Evolutionary conservation across 2,113 vertebrate species (phyloP).

Genomic region (Melanostigma gelatinosum): DNA sequence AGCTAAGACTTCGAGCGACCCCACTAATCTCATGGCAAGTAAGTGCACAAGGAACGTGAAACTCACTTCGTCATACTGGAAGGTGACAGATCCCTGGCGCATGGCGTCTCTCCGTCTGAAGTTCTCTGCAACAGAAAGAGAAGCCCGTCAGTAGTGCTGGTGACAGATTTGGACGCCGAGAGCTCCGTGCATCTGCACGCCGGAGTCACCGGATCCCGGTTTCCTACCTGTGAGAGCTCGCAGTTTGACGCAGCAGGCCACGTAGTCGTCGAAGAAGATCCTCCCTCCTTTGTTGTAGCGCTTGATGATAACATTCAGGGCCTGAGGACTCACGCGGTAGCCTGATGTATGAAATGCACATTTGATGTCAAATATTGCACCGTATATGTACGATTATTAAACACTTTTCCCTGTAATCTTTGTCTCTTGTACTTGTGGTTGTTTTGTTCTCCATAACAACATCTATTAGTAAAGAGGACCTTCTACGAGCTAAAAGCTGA

Average conservation of each 20-base stretch:
- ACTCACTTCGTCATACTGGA: constrained; percentile 92
- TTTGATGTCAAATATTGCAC: too few relatives aligned
- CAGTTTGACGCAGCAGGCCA: constrained; percentile 92
- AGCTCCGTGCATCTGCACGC: neutral
- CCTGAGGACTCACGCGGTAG: constrained; percentile 87
- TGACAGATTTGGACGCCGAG: neutral
- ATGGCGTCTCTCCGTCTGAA: constrained; percentile 89
- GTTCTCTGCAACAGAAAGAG: constrained; percentile 79
- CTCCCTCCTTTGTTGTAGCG: constrained; percentile 89
- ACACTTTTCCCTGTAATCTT: neutral
- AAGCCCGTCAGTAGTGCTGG: neutral
- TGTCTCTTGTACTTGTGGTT: too few relatives aligned
- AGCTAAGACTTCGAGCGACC: too few relatives aligned
- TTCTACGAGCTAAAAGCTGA: too few relatives aligned
- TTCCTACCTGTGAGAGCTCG: constrained; percentile 87
- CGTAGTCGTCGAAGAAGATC: constrained; percentile 93
- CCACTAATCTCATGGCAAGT: too few relatives aligned
- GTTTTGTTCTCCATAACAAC: too few relatives aligned
- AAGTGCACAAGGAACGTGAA: neutral
- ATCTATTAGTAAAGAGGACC: too few relatives aligned
- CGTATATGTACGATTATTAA: too few relatives aligned
- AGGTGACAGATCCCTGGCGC: constrained; percentile 89
- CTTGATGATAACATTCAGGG: constrained; percentile 84
- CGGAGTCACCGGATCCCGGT: neutral
- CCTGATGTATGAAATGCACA: constrained; percentile 71